Base-by-base conservation (phyloP, 2,797 vertebrate species). In the Pseudochaenichthys georgianus region DNA sequence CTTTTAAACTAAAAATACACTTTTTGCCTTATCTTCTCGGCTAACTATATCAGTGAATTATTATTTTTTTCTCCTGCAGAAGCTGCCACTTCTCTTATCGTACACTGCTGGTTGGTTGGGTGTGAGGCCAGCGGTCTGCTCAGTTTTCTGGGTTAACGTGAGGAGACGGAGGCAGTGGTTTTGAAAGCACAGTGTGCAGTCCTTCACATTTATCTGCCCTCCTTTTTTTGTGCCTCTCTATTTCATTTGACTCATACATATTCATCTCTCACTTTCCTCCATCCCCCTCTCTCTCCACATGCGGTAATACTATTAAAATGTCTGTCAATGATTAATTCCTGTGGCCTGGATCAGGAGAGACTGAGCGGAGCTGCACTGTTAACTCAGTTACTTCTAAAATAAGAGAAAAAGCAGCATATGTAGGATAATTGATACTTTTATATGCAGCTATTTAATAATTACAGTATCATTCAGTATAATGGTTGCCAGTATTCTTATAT, bases 301-400 rank as follows among this genome's bases (percentile, higher is more conserved):
- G 77, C 61, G 80, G 64, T 85, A 73, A 80, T 70, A 75, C 85
- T 62, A 77, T 87, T 77, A 84, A 79, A 73, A 75, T 77, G 77
- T 78, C 73, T 73, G 75, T 75, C 48, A 54, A 3, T 64, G 69
- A 71, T 84, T 67, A 77, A 68, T 70, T 68, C 68, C 75, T 66
- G 13, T 5, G 59, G 70, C 58, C 52, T 3, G 57, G 55, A 68
- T 76, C 71, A 60, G 70, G 34, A 64, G 48, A 71, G 57, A 43
- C 51, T 4, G 61, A 71, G 60, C 63, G 17, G 45, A 58, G 58
- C 45, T 11, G 57, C 42, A 13, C 46, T 16, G 61, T 68, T 58
- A 28, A 11, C 52, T 19, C n/a, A 9, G 23, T 51, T 5, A 51
- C 1, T 11, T 17, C 1, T 16, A 11, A 34, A 64, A 43, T 45